Evolutionary conservation across 2,888 invertebrate genomes (phyloP), one percentile per base, ranked within the genome.

Genomic region (Aspidiotus rigidus): DNA sequence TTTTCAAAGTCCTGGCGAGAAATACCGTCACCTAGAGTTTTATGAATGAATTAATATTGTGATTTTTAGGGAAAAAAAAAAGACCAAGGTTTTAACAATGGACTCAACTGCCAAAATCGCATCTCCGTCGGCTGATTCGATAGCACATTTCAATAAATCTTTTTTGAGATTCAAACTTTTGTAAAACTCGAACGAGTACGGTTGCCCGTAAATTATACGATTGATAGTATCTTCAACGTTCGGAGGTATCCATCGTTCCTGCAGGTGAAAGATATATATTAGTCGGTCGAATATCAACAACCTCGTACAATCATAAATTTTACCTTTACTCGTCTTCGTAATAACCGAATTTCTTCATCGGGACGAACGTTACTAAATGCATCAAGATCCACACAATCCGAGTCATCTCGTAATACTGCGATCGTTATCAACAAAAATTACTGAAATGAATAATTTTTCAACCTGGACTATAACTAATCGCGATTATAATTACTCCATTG

Each of bases 51-150:
- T 42, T 59, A 64, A 67, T 44, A 17, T 66, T 53, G 74, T 64
- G 55, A 44, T 61, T 39, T 56, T 41, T 7, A n/a, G 62, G 13
- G 15, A n/a, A 28, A 9, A 67, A 64, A 62, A 62, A 54, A 53
- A 56, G 15, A 54, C 8, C 11, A 13, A 62, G 42, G 61, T 60
- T 11, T 28, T 5, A 28, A 28, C 28, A 28, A 28, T 28, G 28
- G 28, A 49, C 49, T n/a, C 49, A 49, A 87, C 86, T 72, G 83
- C 83, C 64, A 88, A 79, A 73, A 90, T 86, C 39, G 86, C 84
- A 81, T 90, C 88, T 39, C 91, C 92, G 78, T 89, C 87, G 7
- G 87, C 87, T 64, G 84, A 82, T 41, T 81, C 80, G 42, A 90
- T 79, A 0, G 90, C 86, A 71, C 84, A 84, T 75, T 90, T 87